phyloP scores from a whole-genome alignment of 2,888 invertebrate species.

The Parochlus steinenii region DNA sequence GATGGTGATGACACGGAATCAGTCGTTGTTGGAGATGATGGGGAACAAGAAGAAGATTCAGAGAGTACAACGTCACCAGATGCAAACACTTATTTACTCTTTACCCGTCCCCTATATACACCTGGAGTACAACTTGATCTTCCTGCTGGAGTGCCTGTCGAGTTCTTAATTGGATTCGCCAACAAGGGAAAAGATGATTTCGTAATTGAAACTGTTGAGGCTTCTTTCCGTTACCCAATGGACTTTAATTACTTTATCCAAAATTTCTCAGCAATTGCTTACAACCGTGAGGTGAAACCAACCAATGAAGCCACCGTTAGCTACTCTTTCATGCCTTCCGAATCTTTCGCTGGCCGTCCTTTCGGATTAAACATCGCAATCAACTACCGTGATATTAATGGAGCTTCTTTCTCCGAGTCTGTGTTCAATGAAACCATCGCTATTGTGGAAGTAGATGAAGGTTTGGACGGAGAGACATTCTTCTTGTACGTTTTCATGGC shows the following conservation, averaged over 20 bases:
- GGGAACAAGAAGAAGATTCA: slow-evolving; percentile 35
- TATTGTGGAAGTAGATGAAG: slow-evolving; percentile 91
- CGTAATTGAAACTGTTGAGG: slow-evolving; percentile 81
- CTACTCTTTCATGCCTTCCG: slow-evolving; percentile 89
- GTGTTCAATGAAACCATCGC: slow-evolving; percentile 97
- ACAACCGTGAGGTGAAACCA: slow-evolving; percentile 76
- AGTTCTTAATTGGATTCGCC: slow-evolving; percentile 89
- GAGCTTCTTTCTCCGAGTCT: slow-evolving; percentile 54
- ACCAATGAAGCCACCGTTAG: slow-evolving; percentile 86
- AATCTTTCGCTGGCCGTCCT: slow-evolving; percentile 91
- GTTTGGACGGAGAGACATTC: slow-evolving; percentile 95
- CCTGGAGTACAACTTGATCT: slow-evolving; percentile 48
- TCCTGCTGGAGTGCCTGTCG: slow-evolving; percentile 73
- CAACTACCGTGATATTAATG: slow-evolving; percentile 66
- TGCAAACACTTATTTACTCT: slow-evolving; percentile 80
- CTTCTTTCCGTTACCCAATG: slow-evolving; percentile 97
- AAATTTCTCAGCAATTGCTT: slow-evolving; percentile 86
- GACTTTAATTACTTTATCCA: slow-evolving; percentile 97
- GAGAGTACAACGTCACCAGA: slow-evolving; percentile 66
- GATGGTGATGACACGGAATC: slow-evolving; percentile 18
- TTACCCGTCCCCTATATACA: slow-evolving; percentile 57
- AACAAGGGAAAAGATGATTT: slow-evolving; percentile 90
- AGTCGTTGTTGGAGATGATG: slow-evolving; percentile 42
- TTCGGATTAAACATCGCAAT: slow-evolving; percentile 89
- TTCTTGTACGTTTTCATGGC: slow-evolving; percentile 93